phyloP scores from a whole-genome alignment of 1,140 invertebrate genomes.

The Pogonognathellus flavescens region DNA sequence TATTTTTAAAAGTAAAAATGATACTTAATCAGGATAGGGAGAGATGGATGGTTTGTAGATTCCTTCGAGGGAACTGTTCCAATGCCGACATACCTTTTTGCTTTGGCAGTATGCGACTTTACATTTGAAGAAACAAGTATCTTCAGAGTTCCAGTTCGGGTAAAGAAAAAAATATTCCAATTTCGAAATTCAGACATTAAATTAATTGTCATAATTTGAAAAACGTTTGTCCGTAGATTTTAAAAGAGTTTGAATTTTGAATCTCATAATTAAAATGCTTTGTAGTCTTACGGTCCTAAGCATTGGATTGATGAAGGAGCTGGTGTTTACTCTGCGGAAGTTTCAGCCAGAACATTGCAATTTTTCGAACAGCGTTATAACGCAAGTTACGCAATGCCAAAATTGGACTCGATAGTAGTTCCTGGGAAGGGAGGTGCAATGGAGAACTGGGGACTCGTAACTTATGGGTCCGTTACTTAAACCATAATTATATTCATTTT shows the following conservation, averaged over 20 bases:
- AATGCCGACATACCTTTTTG: conserved; percentile 56
- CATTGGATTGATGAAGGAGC: conserved; percentile 48
- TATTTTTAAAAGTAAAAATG: too few relatives aligned
- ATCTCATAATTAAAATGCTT: background rate
- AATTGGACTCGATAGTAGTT: conserved; percentile 58
- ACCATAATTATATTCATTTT: too few relatives aligned
- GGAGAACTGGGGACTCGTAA: conserved; percentile 57
- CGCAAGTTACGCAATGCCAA: conserved; percentile 33
- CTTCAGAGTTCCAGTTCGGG: conserved; percentile 29
- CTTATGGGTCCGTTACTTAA: conserved; percentile 48
- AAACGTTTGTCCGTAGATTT: too few relatives aligned
- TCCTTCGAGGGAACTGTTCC: conserved; percentile 41
- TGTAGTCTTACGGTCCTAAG: conserved; percentile 30
- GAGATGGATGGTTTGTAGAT: conserved; percentile 48
- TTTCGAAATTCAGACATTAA: too few relatives aligned
- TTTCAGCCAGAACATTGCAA: conserved; percentile 47
- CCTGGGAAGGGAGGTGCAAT: conserved; percentile 56
- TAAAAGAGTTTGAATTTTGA: background rate
- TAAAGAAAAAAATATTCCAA: background rate
- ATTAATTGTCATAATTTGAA: too few relatives aligned
- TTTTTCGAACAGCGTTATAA: conserved; percentile 55
- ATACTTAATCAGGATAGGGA: background rate
- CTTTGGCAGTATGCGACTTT: conserved; percentile 40
- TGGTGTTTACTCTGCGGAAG: conserved; percentile 42
- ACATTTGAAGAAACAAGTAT: conserved; percentile 3